Base-by-base conservation (phyloP, 2,113 vertebrate genomes). In the Neogale vison region DNA sequence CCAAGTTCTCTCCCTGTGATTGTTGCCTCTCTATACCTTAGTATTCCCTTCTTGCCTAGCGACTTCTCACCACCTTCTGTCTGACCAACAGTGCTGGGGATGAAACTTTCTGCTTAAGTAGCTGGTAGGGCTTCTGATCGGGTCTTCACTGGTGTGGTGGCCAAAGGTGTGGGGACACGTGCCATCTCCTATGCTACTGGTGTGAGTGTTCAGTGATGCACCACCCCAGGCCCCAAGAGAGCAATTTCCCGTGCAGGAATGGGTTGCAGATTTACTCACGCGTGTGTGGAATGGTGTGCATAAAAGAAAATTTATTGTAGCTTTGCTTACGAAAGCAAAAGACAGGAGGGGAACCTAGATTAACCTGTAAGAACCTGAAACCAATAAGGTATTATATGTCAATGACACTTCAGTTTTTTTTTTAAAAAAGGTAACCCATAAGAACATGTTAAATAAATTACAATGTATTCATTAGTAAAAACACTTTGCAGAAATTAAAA, bases 301-400 rank as follows among this genome's bases (percentile, higher is more conserved):
- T 42, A 87, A 83, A 91, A 80, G 52, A 11, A 92, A 94, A 84
- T 65, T 74, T 24, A 80, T 55, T 65, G 34, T 80, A 79, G 24
- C 59, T 89, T 92, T 88, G 59, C 92, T 85, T 57, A 85, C 52
- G 47, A 93, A 93, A 93, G 42, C 59, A 57, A 74, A 96, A 55
- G 52, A 92, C 34, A 79, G 59, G 42, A 84, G 31, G 45, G 31
- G 4, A 88, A 96, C 14, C 17, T 47, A 31, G 42, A 17, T 77
- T 47, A 31, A 47, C 72, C 42, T 39, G 24, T 52, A 1, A 52
- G 18, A n/a, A 79, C 47, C 42, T 50, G 47, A 79, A 79, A 79
- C 10, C 21, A 52, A n/a, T n/a, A 79, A 1, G 47, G 2, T 7
- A 52, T 79, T n/a, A 10, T 23, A n/a, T 34, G 31, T 31, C 31